phyloP scores from a whole-genome alignment of 2,797 vertebrate species.

The Menidia menidia region DNA sequence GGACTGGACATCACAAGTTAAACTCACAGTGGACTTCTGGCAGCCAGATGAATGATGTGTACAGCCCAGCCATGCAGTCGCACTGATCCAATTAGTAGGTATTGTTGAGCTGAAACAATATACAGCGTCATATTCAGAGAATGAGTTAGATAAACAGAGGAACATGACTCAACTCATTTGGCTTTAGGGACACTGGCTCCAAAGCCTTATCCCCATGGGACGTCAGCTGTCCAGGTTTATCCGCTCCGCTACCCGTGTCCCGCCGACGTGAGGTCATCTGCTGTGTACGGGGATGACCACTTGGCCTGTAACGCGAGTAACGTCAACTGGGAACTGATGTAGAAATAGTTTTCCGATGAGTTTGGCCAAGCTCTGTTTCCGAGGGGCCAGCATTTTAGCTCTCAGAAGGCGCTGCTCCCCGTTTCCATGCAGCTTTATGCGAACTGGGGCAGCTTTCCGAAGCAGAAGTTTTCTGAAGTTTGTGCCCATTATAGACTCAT shows the following conservation, averaged over 20 bases:
- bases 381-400: background rate
- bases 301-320: background rate
- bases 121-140: background rate
- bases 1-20: background rate
- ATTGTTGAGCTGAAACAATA: slow-evolving; percentile 1
- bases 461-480: slow-evolving; percentile 3
- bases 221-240: slow-evolving; percentile 26
- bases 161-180: slow-evolving; percentile 16
- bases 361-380: background rate
- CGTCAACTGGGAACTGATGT: background rate
- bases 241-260: slow-evolving; percentile 6
- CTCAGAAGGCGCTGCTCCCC: background rate
- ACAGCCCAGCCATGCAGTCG: background rate
- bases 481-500: background rate
- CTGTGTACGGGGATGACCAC: slow-evolving; percentile 1
- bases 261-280: slow-evolving; percentile 29
- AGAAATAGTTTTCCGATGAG: background rate
- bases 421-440: background rate
- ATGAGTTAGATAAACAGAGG: background rate
- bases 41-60: slow-evolving; percentile 4
- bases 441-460: background rate
- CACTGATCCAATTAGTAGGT: background rate
- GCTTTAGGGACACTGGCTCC: slow-evolving; percentile 3
- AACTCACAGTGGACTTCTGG: background rate
- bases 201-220: slow-evolving; percentile 12